Evolutionary conservation across 2,888 invertebrate species (phyloP), one percentile per base, ranked within the genome.

Genomic region (Coecobrya sp.): DNA sequence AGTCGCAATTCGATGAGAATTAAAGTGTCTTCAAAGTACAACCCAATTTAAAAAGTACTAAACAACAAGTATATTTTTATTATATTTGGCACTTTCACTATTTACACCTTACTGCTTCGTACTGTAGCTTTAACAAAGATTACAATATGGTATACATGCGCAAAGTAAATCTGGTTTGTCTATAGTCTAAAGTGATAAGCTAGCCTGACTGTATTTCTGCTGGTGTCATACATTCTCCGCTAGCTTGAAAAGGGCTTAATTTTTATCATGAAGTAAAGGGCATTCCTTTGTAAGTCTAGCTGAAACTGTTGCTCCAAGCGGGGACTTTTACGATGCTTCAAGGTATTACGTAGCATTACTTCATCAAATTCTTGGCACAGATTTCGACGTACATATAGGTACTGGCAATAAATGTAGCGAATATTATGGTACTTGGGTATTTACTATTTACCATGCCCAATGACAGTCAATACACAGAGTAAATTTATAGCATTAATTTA

Each of bases 231-330:
- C n/a, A n/a, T n/a, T n/a, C n/a, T n/a, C n/a, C n/a, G n/a, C n/a
- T n/a, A 36, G 36, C 2, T 59, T 11, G 3, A 10, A 52, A 16
- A 52, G 52, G 52, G 16, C 1, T 16, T 16, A 10, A 52, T 52
- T 52, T 52, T 2, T 52, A 52, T 52, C 10, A 52, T 16, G 59
- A 59, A 59, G 4, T 65, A 5, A n/a, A n/a, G 3, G 65, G 10
- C 8, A 19, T 22, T 16, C 22, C 0, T 27, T 22, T n/a, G n/a
- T n/a, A n/a, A n/a, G 13, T 11, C 36, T 2, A 7, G 2, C 8
- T 11, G 65, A 27, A 25, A 65, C 65, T 65, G 65, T 65, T 65
- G 65, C 65, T 65, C 10, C 65, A 65, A 65, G 65, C 65, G 22
- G 25, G 1, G 25, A n/a, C n/a, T n/a, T 65, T 65, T 65, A 25